These are phyloP conservation scores for Pocillopora grandis DNA, from an alignment of 92 coral and sea anemone species.

Conservation along the genomic window DNA sequence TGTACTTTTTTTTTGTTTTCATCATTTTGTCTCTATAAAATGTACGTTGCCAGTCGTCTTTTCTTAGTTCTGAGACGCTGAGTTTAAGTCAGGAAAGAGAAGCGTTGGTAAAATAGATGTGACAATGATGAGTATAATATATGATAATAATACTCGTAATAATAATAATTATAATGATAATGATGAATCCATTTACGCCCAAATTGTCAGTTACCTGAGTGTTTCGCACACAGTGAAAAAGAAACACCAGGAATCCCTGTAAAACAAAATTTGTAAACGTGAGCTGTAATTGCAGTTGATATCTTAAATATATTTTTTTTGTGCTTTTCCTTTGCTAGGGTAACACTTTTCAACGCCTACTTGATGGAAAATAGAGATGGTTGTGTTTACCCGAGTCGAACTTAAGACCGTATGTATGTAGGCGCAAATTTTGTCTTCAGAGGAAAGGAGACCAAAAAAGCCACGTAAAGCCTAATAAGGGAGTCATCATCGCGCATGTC, in stretches of 20 bases:
- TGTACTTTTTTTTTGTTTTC: neutral
- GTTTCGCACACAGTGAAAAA: neutral
- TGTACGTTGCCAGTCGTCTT: too few species aligned
- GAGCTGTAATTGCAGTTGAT: too few species aligned
- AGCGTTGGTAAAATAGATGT: too few species aligned
- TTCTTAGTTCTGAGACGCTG: too few species aligned
- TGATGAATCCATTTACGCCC: too few species aligned
- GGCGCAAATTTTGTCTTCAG: neutral
- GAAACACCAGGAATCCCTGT: neutral
- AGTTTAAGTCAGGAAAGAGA: too few species aligned
- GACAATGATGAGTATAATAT: too few species aligned
- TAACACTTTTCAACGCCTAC: neutral
- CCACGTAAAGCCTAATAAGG: slow-evolving; percentile 11
- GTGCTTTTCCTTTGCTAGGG: too few species aligned
- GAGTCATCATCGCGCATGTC: slow-evolving; percentile 16
- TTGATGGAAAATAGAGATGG: neutral
- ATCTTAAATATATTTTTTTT: too few species aligned
- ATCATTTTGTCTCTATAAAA: too few species aligned
- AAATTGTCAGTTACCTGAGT: neutral
- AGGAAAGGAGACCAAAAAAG: neutral
- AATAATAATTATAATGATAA: too few species aligned
- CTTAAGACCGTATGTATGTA: slow-evolving; percentile 4
- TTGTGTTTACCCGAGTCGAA: slow-evolving; percentile 1
- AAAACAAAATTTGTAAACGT: neutral
- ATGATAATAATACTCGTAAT: too few species aligned